Conservation (phyloP, 2,888 invertebrate genomes). For the Lacanobia oleracea region DNA sequence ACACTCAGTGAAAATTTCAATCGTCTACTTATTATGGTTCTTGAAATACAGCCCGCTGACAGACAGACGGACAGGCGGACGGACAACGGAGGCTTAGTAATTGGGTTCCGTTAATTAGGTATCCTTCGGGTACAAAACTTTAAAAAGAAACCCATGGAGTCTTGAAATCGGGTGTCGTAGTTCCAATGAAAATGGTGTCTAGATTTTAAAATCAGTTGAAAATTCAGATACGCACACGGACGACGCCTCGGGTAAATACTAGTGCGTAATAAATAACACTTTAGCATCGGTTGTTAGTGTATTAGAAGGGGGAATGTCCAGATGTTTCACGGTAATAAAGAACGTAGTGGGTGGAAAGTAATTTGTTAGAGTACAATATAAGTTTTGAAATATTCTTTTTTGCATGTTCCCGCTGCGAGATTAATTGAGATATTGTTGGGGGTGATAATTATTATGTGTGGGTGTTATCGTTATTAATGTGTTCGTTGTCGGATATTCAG, state of each 20-base stretch:
- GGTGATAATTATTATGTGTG: slow-evolving; percentile 15
- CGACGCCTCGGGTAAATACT: background rate
- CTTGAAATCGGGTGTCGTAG: too few relatives aligned
- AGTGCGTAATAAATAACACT: slow-evolving; percentile 76
- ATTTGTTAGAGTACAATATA: slow-evolving; percentile 64
- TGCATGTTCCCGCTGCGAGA: slow-evolving; percentile 52
- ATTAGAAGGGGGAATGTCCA: slow-evolving; percentile 63
- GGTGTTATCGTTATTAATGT: background rate
- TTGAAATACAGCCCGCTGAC: too few relatives aligned
- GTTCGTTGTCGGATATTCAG: background rate
- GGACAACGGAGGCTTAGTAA: too few relatives aligned
- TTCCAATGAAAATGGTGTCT: too few relatives aligned
- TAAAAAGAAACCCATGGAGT: too few relatives aligned
- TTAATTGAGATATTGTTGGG: slow-evolving; percentile 41
- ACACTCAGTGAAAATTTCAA: too few relatives aligned
- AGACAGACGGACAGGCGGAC: too few relatives aligned
- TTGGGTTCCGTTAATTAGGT: too few relatives aligned
- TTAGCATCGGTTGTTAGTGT: slow-evolving; percentile 59
- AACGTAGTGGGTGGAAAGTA: slow-evolving; percentile 52
- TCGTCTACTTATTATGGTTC: too few relatives aligned
- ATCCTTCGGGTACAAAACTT: too few relatives aligned
- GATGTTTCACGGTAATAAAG: slow-evolving; percentile 62
- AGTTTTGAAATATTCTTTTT: slow-evolving; percentile 50
- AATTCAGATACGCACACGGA: background rate
- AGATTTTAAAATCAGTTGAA: background rate